These are phyloP conservation scores for Sebastes matsubarae DNA, from an alignment of 2,797 vertebrate genomes.

Conservation along the genomic window DNA sequence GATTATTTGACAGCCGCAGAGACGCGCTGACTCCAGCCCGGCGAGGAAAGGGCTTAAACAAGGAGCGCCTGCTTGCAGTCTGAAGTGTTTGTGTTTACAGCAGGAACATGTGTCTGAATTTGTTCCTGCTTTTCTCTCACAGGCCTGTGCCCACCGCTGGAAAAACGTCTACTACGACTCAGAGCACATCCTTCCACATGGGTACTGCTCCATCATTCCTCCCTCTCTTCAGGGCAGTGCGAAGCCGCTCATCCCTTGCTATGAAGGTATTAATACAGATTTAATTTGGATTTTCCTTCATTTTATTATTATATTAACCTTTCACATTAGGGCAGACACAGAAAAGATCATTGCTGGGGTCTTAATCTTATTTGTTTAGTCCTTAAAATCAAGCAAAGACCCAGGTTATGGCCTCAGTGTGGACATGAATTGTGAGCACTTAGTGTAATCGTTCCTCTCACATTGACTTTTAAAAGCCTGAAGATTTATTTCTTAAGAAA, in stretches of 20 bases:
- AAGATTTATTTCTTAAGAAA: not conserved
- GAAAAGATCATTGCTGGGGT: not conserved
- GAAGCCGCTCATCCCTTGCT: slow-evolving; percentile 91
- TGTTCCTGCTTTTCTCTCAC: slow-evolving; percentile 19
- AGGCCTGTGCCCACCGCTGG: slow-evolving; percentile 99
- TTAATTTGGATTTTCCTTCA: not conserved
- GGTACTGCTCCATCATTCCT: slow-evolving; percentile 94
- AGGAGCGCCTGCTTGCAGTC: slow-evolving; percentile 11
- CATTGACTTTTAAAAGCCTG: not conserved
- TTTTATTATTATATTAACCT: not conserved
- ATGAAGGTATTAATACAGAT: slow-evolving; percentile 88
- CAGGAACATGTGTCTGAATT: slow-evolving; percentile 19
- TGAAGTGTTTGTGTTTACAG: slow-evolving; percentile 47
- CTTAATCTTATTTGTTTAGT: not conserved
- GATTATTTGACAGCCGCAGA: slow-evolving; percentile 69
- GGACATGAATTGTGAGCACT: not conserved
- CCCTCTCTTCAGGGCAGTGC: slow-evolving; percentile 88
- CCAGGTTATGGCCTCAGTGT: not conserved
- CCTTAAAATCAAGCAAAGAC: not conserved
- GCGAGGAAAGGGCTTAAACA: slow-evolving; percentile 35
- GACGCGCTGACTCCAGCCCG: slow-evolving; percentile 67
- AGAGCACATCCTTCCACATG: slow-evolving; percentile 94
- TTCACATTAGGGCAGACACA: not conserved
- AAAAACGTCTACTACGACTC: slow-evolving; percentile 96
- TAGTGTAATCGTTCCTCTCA: not conserved